phyloP scores from a whole-genome alignment of 2,113 vertebrate species.

The Irena cyanogastra region DNA sequence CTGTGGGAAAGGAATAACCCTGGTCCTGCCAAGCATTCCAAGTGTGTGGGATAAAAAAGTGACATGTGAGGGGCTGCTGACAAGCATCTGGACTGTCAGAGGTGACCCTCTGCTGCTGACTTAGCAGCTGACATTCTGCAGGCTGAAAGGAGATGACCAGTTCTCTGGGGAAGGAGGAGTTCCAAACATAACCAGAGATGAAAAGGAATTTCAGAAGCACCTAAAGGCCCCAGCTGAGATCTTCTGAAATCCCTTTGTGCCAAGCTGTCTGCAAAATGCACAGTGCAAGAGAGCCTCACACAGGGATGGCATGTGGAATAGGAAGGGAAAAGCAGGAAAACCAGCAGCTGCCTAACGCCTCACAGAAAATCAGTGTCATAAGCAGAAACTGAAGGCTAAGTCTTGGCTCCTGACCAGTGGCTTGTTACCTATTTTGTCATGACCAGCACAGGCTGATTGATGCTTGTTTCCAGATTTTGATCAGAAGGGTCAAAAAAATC shows the following conservation, averaged over 20 bases:
- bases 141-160: neutral
- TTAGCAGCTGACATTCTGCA: neutral
- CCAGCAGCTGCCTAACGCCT: neutral
- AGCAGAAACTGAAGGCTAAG: neutral
- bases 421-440: neutral
- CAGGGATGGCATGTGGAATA: neutral
- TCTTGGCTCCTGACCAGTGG: neutral
- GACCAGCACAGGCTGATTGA: neutral
- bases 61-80: slow-evolving; percentile 7
- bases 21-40: neutral
- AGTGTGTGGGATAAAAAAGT: neutral
- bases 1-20: neutral
- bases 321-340: neutral
- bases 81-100: neutral
- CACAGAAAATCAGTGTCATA: neutral
- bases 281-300: neutral
- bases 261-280: neutral
- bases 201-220: neutral
- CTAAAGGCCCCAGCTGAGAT: neutral
- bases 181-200: neutral
- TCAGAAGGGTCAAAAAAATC: neutral
- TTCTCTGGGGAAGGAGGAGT: neutral
- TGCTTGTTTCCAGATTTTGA: neutral
- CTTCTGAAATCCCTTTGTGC: neutral
- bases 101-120: neutral